Evolutionary conservation across 2,113 vertebrate species (phyloP).

Genomic region (Lontra canadensis): DNA sequence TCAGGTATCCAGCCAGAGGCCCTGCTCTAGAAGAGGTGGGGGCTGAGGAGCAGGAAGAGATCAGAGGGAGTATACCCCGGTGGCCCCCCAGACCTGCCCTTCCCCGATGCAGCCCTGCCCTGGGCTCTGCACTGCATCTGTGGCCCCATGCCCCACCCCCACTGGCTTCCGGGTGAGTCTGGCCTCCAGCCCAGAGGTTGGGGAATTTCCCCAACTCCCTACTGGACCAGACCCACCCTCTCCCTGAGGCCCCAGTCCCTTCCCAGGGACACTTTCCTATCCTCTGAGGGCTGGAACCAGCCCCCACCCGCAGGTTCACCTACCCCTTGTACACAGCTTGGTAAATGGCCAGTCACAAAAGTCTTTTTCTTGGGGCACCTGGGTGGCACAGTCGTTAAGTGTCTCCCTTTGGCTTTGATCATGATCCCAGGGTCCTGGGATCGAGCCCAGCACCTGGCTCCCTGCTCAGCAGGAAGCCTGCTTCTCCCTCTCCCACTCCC

Average conservation of each 20-base stretch:
- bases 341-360: not conserved
- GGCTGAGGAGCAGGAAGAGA: not conserved
- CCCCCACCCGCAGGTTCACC: not conserved
- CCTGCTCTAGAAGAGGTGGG: not conserved
- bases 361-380: not conserved
- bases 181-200: not conserved
- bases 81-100: not conserved
- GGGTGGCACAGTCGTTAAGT: too few species aligned
- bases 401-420: too few species aligned
- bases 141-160: not conserved
- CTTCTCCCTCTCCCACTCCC: too few species aligned
- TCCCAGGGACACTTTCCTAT: not conserved
- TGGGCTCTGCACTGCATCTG: not conserved
- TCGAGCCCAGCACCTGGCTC: too few species aligned
- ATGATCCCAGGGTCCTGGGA: too few species aligned
- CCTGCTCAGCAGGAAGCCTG: too few species aligned
- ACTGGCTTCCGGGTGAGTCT: not conserved
- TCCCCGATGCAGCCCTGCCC: not conserved
- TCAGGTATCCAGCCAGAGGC: not conserved
- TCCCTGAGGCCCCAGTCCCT: not conserved
- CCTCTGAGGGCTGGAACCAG: not conserved
- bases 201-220: not conserved
- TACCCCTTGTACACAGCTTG: not conserved
- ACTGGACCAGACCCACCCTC: not conserved
- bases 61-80: fast-evolving